Base-by-base conservation (phyloP, 2,888 invertebrate genomes). In the Megamerina dolium region DNA sequence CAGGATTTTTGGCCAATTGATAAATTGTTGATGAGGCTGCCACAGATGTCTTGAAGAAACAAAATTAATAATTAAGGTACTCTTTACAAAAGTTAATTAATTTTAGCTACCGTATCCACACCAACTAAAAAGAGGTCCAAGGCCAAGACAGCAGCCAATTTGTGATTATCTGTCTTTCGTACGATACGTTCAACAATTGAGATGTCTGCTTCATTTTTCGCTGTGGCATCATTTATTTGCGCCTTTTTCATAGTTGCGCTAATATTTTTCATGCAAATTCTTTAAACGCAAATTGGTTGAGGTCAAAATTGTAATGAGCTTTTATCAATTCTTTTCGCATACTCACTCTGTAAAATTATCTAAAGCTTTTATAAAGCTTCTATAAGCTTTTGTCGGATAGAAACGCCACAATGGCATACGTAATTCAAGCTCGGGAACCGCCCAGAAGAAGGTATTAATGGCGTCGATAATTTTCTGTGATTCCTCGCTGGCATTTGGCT, bases 101-200 rank as follows among this genome's bases (percentile, higher is more conserved):
- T 18, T 8, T 5, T 8, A 23, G 10, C 6, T 23, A 78, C 83
- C 52, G 89, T 88, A 62, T 86, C 87, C 2, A 89, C 82, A 10
- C 88, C 89, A 48, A 89, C 89, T 14, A 85, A 73, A 53, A 89
- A 76, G 51, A 89, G 73, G 65, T 88, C 88, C 45, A 88, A 65
- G 5, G 86, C 83, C 50, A 89, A 73, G 46, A 87, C 82, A 6
- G 83, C 80, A 10, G 87, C 82, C 43, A 78, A 59, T 63, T 76
- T 78, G 23, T 75, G 76, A 63, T 78, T 77, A 38, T 74, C 73
- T 18, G 77, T 77, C 64, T 76, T 76, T 39, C 70, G 62, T 27
- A 79, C 68, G 52, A 79, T 78, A 45, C 76, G 69, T 60, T 79
- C 77, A 21, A 79, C 74, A 45, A 79, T 76, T 9, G 78, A 78